phyloP scores from a whole-genome alignment of 2,113 vertebrate species.

The Pheucticus melanocephalus region DNA sequence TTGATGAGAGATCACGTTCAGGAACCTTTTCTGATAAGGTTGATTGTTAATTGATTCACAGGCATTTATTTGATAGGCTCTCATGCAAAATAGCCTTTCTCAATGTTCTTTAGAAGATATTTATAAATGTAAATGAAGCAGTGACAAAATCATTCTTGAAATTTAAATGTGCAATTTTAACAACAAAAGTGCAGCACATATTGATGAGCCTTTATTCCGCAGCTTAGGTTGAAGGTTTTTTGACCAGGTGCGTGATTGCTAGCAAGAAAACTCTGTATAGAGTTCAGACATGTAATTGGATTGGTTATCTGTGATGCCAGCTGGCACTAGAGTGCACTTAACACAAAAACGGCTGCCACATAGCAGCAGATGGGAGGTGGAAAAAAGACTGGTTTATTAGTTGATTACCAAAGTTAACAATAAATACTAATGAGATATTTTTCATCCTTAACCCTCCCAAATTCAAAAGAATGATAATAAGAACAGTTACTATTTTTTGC shows the following conservation, averaged over 20 bases:
- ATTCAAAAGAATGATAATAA: conserved; percentile 24
- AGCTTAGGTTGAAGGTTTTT: conserved; percentile 53
- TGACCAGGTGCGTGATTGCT: conserved; percentile 24
- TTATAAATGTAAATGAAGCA: conserved; percentile 48
- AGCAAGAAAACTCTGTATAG: not conserved
- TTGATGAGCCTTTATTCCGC: conserved; percentile 50
- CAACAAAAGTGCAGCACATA: conserved; percentile 32
- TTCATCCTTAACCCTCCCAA: conserved; percentile 51
- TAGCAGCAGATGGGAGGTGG: conserved; percentile 34
- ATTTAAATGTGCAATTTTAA: conserved; percentile 63
- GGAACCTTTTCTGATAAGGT: conserved; percentile 26
- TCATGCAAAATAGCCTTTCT: conserved; percentile 45
- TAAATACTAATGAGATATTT: conserved; percentile 64
- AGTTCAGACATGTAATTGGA: conserved; percentile 12
- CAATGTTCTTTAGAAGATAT: conserved; percentile 18
- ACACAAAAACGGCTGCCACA: conserved; percentile 6
- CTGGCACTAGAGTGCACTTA: conserved; percentile 44
- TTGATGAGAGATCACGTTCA: not conserved
- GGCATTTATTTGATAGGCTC: conserved; percentile 45
- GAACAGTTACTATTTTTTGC: conserved; percentile 55
- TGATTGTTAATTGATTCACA: conserved; percentile 32
- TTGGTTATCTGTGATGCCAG: conserved; percentile 20
- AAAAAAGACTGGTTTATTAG: conserved; percentile 23
- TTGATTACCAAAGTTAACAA: conserved; percentile 75
- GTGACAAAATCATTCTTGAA: conserved; percentile 10